Percentiles rank a stretch among this genome's conserved stretches.
Conservation (phyloP, 2,888 invertebrate species). For the Diarsia dahlii region DNA sequence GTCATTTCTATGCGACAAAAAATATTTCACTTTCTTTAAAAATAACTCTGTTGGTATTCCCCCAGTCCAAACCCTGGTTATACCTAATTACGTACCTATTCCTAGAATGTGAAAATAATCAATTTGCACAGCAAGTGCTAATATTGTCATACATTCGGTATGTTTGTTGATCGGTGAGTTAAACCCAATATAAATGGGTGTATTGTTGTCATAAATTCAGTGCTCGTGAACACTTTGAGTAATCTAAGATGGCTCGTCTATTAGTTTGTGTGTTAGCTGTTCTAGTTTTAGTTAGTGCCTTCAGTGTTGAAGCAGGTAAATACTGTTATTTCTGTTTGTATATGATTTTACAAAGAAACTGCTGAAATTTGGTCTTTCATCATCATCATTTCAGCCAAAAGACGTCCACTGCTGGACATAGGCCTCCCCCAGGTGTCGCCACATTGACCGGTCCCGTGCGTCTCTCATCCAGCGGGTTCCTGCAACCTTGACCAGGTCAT, state of each 20-base stretch:
- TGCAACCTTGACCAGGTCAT: too few relatives aligned
- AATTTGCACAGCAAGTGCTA: slow-evolving; percentile 37
- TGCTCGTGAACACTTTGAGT: slow-evolving; percentile 6
- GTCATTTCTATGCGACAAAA: neutral
- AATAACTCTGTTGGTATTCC: neutral
- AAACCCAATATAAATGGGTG: slow-evolving; percentile 43
- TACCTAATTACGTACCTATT: neutral
- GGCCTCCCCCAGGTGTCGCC: too few relatives aligned
- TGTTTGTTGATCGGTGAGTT: slow-evolving; percentile 4
- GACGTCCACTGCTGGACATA: too few relatives aligned
- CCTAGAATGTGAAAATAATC: neutral
- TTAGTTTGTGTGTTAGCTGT: slow-evolving; percentile 19
- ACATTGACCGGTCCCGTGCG: too few relatives aligned
- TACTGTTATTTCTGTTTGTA: neutral
- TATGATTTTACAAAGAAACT: too few relatives aligned
- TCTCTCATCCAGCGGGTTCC: too few relatives aligned
- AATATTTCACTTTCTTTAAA: too few relatives aligned
- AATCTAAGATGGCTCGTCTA: slow-evolving; percentile 46
- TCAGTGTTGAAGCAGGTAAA: slow-evolving; percentile 44
- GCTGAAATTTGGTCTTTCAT: too few relatives aligned
- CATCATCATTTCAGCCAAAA: too few relatives aligned
- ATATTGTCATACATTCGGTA: slow-evolving; percentile 31
- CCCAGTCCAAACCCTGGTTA: neutral
- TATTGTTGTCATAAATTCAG: neutral
- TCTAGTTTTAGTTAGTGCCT: slow-evolving; percentile 38